These are phyloP conservation scores for Schizotus pectinicornis DNA, from an alignment of 2,888 invertebrate genomes.

Conservation along the genomic window DNA sequence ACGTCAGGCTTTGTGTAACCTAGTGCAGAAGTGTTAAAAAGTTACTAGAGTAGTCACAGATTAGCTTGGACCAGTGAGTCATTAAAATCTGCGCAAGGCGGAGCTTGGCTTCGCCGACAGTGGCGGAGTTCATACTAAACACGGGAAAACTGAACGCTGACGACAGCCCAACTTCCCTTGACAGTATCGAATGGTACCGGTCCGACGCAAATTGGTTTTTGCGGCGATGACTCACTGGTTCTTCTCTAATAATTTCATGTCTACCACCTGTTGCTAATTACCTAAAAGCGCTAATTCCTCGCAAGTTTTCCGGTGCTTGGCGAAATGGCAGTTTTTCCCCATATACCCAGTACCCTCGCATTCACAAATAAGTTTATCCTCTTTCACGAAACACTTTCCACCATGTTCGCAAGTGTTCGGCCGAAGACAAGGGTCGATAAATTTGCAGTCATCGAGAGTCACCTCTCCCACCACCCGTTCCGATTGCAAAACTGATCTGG, in stretches of 20 bases:
- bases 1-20: constrained; percentile 88
- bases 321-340: constrained; percentile 94
- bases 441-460: constrained; percentile 87
- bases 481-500: constrained; percentile 77
- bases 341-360: constrained; percentile 90
- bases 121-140: too few relatives aligned
- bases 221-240: too few relatives aligned
- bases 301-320: constrained; percentile 88
- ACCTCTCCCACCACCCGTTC: constrained; percentile 87
- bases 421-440: constrained; percentile 86
- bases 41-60: not conserved
- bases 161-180: too few relatives aligned
- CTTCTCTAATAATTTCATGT: not conserved
- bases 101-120: too few relatives aligned
- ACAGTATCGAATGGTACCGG: too few relatives aligned
- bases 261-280: constrained; percentile 29
- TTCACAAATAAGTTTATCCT: constrained; percentile 87
- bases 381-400: constrained; percentile 87
- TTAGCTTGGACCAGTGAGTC: too few relatives aligned
- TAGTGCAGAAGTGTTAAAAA: constrained; percentile 27
- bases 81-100: too few relatives aligned
- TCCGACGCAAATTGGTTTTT: too few relatives aligned
- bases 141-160: too few relatives aligned
- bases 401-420: constrained; percentile 94
- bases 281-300: constrained; percentile 87